Percentiles rank a stretch among this genome's conserved stretches.
These are phyloP conservation scores for Lymantria dispar DNA, from an alignment of 2,888 invertebrate species.

Conservation along the genomic window DNA sequence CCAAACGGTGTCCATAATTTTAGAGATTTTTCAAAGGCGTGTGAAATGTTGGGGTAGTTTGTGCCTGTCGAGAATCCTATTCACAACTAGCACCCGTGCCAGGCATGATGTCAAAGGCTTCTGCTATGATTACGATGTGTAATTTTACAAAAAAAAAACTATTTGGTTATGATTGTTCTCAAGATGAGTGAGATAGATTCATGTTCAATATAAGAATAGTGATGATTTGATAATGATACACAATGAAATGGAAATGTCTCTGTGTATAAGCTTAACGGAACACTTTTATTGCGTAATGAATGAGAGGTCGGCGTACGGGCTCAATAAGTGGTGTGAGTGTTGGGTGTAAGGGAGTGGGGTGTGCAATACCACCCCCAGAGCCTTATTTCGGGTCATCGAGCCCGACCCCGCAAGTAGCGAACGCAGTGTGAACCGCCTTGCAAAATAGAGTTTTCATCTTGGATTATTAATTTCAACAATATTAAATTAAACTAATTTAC, in stretches of 20 bases:
- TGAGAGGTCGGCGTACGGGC: constrained; percentile 74
- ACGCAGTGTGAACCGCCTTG: constrained; percentile 69
- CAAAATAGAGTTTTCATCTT: constrained; percentile 73
- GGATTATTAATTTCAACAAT: constrained; percentile 65
- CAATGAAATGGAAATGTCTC: constrained; percentile 22
- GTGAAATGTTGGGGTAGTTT: no score
- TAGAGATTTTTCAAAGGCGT: no score
- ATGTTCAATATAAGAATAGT: no score
- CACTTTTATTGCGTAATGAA: constrained; percentile 81
- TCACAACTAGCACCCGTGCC: no score
- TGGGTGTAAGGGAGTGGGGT: constrained; percentile 44
- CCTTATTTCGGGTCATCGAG: constrained; percentile 82
- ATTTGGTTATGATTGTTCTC: no score
- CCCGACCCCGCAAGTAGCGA: constrained; percentile 63
- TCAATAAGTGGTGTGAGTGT: constrained; percentile 37
- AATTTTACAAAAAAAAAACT: no score
- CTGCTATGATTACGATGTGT: no score
- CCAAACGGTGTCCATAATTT: no score
- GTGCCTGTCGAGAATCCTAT: no score
- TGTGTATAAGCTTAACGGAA: constrained; percentile 57
- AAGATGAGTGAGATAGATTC: no score
- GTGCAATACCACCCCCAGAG: constrained; percentile 66
- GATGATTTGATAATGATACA: no score
- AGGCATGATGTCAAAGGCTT: no score
- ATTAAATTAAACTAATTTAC: constrained; percentile 45